Evolutionary conservation across 1,140 invertebrate species (phyloP), one percentile per base, ranked within the genome.

Genomic region (Cheumatopsyche charites): DNA sequence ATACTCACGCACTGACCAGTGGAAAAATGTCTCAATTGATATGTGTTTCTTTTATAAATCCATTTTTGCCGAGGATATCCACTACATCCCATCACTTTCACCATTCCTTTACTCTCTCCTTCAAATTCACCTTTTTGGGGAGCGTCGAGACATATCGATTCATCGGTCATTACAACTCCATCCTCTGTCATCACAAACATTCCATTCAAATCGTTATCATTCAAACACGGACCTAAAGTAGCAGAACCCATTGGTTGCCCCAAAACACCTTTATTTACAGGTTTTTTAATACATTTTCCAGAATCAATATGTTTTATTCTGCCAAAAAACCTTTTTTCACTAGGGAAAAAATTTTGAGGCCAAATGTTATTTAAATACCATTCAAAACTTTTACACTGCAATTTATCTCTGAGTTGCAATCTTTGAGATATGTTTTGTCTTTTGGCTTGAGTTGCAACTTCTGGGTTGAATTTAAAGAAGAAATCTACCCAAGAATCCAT

Each of bases 341-440:
- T 91, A 0, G 96, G 96, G 75, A 98, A 92, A 80, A 97, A 98
- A 78, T 97, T 91, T 78, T 96, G 88, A 0, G 92, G 89, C 94
- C 91, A 92, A 68, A 99, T 89, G 79, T 96, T 96, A 19, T 95
- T 89, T 67, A 99, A 85, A 82, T 98, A 99, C 98, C 98, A 99
- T 61, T 91, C 87, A 78, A 99, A 99, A 63, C 85, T 86, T 79
- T 94, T 91, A 79, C 98, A 99, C 4, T 93, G 82, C 0, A 99
- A 83, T 74, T 86, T 87, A 75, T 95, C 84, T 29, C 94, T 84
- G 6, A 99, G 80, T 41, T 88, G 85, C 7, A 93, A 78, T 74
- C 96, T 86, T 19, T 91, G 86, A 23, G 86, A 86, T 6, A 97
- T 87, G 76, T 90, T 87, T 72, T 93, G 89, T 42, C 87, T 83